A percentile compares a stretch with the other conserved stretches of the same genome.
These are phyloP conservation scores for Colossoma macropomum DNA, from an alignment of 2,113 vertebrate species.

Conservation along the genomic window DNA sequence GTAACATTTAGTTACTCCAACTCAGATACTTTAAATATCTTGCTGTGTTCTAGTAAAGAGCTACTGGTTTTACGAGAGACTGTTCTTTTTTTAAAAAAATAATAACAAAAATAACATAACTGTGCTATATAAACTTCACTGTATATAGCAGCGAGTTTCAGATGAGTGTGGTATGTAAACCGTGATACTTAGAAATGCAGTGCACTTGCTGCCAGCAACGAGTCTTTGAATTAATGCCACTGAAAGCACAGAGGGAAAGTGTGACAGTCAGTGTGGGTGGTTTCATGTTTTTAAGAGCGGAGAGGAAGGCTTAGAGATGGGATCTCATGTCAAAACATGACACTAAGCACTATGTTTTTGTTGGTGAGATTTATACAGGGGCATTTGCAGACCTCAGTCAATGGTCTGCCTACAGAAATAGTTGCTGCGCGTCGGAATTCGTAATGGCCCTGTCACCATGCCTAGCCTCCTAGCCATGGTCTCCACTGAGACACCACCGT, in stretches of 20 bases:
- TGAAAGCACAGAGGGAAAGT: conserved; percentile 2
- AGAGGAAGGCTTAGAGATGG: conserved; percentile 5
- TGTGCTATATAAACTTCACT: too few relatives aligned
- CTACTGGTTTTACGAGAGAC: too few relatives aligned
- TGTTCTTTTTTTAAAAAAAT: too few relatives aligned
- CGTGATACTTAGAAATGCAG: not conserved
- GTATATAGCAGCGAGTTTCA: too few relatives aligned
- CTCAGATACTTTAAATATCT: too few relatives aligned
- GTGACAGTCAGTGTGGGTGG: not conserved
- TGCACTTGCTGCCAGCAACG: not conserved
- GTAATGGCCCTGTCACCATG: conserved; percentile 44
- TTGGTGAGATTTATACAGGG: conserved; percentile 32
- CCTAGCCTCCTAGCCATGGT: conserved; percentile 2
- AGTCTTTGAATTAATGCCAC: not conserved
- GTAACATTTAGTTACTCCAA: too few relatives aligned
- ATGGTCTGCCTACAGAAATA: conserved; percentile 48
- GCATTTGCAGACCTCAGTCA: conserved; percentile 23
- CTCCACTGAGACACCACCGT: conserved; percentile 45
- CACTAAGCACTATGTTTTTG: conserved; percentile 1
- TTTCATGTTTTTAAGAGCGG: conserved; percentile 15
- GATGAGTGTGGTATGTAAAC: too few relatives aligned
- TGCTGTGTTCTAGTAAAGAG: too few relatives aligned
- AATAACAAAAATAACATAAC: not conserved
- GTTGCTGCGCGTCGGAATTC: conserved; percentile 38
- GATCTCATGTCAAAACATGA: conserved; percentile 27